Base-by-base conservation (phyloP, 1,140 invertebrate genomes). In the Andrena cerasifolii region DNA sequence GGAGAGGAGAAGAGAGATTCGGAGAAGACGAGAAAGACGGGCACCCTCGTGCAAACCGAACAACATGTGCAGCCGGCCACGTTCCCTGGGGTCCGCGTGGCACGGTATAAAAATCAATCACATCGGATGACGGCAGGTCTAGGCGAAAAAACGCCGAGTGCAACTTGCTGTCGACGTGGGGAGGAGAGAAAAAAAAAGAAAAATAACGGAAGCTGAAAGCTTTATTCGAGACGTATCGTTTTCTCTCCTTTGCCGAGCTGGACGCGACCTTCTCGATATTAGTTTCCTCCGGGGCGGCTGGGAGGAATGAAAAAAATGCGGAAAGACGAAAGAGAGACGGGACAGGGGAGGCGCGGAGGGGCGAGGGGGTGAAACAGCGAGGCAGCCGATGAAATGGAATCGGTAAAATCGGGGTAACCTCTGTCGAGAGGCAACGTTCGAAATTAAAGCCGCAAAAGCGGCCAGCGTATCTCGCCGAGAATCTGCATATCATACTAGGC, bases 401-500 rank as follows among this genome's bases (percentile, higher is more conserved):
- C 54, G 79, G 66, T 76, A 65, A 72, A 80, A 83, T 84, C 62
- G 61, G 63, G 66, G 72, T 45, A 84, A 80, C 56, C 21, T 51
- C 73, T 74, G 80, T 76, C 70, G 72, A 73, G 66, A 73, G 68
- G 67, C 40, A 74, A 18, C 78, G 82, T 68, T 53, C 70, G 83
- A 85, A 85, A 85, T 82, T 82, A 85, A 85, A 85, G 58, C 63
- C 73, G 62, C n/a, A n/a, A n/a, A n/a, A n/a, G n/a, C 75, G 75
- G 83, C 71, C 56, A 36, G 51, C 67, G 74, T 88, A 89, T 90
- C 87, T 85, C 63, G 59, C 1, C 58, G 70, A 80, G 85, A 90
- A 90, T 90, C 89, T 90, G 89, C 89, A 87, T 87, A 87, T 90
- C 89, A 90, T 90, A 89, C 89, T 89, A 89, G 89, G 89, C 88